Conservation (phyloP, 2,113 vertebrate genomes). For the zebrafish (Danio rerio) region DNA sequence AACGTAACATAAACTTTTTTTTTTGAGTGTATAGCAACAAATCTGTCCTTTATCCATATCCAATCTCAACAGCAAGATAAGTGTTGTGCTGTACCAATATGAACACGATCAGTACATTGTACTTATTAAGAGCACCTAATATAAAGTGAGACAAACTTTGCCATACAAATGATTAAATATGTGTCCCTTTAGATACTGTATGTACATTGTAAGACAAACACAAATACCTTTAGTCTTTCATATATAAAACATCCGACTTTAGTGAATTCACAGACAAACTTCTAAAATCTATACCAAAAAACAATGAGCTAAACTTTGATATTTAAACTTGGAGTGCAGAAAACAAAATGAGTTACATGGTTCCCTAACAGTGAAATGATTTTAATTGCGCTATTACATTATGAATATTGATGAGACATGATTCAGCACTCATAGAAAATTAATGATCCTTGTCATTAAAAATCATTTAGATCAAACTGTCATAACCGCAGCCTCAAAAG, state of each 20-base stretch:
- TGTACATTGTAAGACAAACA: neutral
- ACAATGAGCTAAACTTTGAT: neutral
- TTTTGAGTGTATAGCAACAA: too few species aligned
- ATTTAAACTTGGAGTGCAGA: neutral
- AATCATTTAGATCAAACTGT: slow-evolving; percentile 12
- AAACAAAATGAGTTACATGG: neutral
- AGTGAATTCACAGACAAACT: neutral
- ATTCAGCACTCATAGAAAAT: slow-evolving; percentile 19
- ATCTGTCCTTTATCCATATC: too few species aligned
- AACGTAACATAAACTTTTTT: too few species aligned
- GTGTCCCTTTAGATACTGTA: neutral
- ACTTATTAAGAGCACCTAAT: too few species aligned
- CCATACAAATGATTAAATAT: neutral
- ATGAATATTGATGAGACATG: neutral
- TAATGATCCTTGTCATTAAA: slow-evolving; percentile 38
- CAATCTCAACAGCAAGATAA: too few species aligned
- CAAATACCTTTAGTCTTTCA: neutral
- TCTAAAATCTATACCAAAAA: neutral
- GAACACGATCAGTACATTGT: too few species aligned
- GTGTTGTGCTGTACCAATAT: too few species aligned
- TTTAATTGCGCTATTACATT: neutral
- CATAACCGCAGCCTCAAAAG: slow-evolving; percentile 18
- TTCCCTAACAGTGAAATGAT: slow-evolving; percentile 7
- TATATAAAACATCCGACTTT: neutral
- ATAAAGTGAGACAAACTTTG: neutral